These are phyloP conservation scores for Scleropages formosus DNA, from an alignment of 2,797 vertebrate genomes.

Conservation along the genomic window DNA sequence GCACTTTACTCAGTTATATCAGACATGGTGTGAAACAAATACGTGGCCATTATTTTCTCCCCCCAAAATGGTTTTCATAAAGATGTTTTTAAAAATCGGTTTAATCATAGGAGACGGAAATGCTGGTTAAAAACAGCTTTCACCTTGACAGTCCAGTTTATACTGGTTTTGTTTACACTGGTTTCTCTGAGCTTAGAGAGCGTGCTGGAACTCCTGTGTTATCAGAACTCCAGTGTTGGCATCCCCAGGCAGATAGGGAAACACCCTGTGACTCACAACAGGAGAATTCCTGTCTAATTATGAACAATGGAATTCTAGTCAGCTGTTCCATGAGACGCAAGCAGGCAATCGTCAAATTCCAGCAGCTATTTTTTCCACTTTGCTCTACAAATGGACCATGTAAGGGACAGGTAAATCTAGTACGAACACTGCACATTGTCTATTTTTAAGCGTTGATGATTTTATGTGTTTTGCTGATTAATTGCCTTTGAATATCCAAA, in stretches of 20 bases:
- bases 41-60: too few species aligned
- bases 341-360: slow-evolving; percentile 40
- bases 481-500: background rate
- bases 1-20: background rate
- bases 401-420: background rate
- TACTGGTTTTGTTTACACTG: background rate
- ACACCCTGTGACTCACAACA: slow-evolving; percentile 54
- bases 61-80: too few species aligned
- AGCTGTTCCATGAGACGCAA: slow-evolving; percentile 40
- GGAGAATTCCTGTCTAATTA: slow-evolving; percentile 48
- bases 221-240: slow-evolving; percentile 34
- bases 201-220: slow-evolving; percentile 21
- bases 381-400: slow-evolving; percentile 5
- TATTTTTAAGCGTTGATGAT: background rate
- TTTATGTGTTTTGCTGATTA: background rate
- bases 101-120: slow-evolving; percentile 18
- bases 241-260: slow-evolving; percentile 39
- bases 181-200: too few species aligned
- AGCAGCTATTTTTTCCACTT: slow-evolving; percentile 12
- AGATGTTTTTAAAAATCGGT: background rate
- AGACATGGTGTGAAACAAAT: background rate
- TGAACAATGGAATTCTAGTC: slow-evolving; percentile 45
- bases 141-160: background rate
- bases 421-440: background rate
- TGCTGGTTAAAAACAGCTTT: background rate